Percentiles rank a stretch among this genome's conserved stretches.
phyloP scores from a whole-genome alignment of 2,113 vertebrate species.

The Bothrops jararaca region DNA sequence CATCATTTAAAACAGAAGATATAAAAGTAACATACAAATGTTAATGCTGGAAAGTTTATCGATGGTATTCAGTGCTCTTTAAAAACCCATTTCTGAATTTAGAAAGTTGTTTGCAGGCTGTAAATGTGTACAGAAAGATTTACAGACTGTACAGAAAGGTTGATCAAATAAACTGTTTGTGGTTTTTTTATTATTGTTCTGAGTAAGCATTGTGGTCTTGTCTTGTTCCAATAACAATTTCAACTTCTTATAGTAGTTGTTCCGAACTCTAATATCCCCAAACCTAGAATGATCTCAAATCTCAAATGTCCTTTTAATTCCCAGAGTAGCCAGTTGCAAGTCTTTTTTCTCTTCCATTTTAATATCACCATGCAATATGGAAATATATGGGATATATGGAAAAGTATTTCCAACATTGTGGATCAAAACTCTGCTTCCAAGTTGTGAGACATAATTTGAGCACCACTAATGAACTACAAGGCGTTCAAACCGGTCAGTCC shows the following conservation, averaged over 20 bases:
- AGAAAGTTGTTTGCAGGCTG: constrained; percentile 12
- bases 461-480: background rate
- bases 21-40: too few relatives aligned
- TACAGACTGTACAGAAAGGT: background rate
- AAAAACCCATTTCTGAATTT: constrained; percentile 22
- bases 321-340: background rate
- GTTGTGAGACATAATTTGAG: background rate
- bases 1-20: background rate
- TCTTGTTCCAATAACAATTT: background rate
- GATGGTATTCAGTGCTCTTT: background rate
- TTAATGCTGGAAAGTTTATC: background rate
- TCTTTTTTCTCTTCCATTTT: background rate
- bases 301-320: background rate
- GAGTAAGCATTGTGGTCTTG: background rate
- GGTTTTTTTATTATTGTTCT: too few relatives aligned
- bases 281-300: background rate
- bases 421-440: too few relatives aligned
- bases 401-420: background rate
- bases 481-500: too few relatives aligned
- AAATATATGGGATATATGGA: background rate
- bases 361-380: background rate
- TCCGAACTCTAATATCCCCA: background rate
- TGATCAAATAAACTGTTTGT: background rate
- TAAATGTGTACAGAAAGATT: too few relatives aligned
- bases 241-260: background rate